Conservation (phyloP, 2,113 vertebrate species). For the Bujurquina vittata region DNA sequence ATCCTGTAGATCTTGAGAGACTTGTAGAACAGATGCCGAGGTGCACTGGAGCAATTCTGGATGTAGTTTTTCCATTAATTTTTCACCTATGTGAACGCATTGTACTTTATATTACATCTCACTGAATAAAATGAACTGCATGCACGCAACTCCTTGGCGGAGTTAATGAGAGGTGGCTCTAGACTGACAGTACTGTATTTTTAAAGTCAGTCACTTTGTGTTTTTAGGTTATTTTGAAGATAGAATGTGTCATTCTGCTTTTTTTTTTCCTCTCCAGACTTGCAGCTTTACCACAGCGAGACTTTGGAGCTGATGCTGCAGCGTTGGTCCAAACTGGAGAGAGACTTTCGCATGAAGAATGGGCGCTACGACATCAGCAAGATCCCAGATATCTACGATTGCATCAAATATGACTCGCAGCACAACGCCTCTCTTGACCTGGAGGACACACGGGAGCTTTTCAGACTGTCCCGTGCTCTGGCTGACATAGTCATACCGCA, state of each 20-base stretch:
- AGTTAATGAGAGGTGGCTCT: too few species aligned
- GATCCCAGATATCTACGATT: slow-evolving; percentile 98
- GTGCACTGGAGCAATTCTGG: too few species aligned
- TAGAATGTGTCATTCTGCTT: not conserved
- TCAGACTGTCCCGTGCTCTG: slow-evolving; percentile 90
- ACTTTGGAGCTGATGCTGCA: slow-evolving; percentile 96
- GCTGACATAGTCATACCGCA: slow-evolving; percentile 97
- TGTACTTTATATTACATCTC: too few species aligned
- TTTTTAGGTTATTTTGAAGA: not conserved
- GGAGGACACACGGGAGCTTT: slow-evolving; percentile 90
- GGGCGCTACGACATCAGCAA: slow-evolving; percentile 98
- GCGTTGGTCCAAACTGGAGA: slow-evolving; percentile 95
- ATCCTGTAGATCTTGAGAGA: too few species aligned
- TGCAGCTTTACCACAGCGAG: slow-evolving; percentile 97
- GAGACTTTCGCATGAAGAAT: slow-evolving; percentile 93
- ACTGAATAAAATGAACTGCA: too few species aligned
- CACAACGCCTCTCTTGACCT: slow-evolving; percentile 90
- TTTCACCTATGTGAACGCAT: too few species aligned
- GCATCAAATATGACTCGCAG: slow-evolving; percentile 95
- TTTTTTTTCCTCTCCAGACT: slow-evolving; percentile 68
- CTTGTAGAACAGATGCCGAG: too few species aligned
- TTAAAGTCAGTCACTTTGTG: not conserved
- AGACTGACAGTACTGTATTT: not conserved
- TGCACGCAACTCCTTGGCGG: too few species aligned
- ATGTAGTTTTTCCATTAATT: too few species aligned